phyloP scores from a whole-genome alignment of 2,113 vertebrate genomes.

The Arvicanthis niloticus region DNA sequence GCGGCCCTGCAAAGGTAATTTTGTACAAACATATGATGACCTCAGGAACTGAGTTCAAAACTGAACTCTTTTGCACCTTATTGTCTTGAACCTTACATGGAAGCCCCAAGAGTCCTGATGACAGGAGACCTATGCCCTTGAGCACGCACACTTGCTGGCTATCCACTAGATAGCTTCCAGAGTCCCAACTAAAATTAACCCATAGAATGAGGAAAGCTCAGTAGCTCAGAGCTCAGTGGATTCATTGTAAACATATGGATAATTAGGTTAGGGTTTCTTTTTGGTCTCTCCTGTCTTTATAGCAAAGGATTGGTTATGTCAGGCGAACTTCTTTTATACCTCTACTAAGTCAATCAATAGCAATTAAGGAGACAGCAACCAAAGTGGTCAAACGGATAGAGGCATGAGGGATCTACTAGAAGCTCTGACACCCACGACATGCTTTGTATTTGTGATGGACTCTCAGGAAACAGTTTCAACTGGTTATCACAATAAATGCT shows the following conservation, averaged over 20 bases:
- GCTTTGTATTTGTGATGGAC: not conserved
- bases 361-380: not conserved
- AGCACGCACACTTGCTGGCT: not conserved
- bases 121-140: not conserved
- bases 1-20: not conserved
- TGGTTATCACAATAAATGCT: not conserved
- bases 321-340: not conserved
- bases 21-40: not conserved
- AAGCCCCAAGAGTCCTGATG: not conserved
- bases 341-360: not conserved
- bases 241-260: not conserved
- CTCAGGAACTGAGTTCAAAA: not conserved
- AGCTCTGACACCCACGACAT: not conserved
- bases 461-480: not conserved
- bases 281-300: conserved; percentile 14
- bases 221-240: not conserved
- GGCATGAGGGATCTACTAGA: not conserved
- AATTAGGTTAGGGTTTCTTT: not conserved
- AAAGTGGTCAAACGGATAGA: not conserved
- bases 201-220: not conserved
- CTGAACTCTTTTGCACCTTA: no score
- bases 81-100: not conserved
- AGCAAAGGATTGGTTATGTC: not conserved
- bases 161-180: not conserved
- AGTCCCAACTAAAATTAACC: not conserved